phyloP scores from a whole-genome alignment of 2,888 invertebrate genomes.

The Lottia gigantea region DNA sequence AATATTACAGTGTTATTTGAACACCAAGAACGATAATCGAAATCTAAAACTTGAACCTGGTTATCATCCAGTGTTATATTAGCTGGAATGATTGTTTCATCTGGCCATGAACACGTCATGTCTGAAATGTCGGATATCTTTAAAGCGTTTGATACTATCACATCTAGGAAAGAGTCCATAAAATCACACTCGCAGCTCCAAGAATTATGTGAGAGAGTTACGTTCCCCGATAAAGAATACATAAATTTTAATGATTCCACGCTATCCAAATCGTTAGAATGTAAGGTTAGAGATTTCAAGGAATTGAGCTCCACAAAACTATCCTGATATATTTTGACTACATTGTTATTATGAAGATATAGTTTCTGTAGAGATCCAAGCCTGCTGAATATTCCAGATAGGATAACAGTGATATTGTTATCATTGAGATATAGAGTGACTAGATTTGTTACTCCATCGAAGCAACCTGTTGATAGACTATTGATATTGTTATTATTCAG shows the following conservation, averaged over 20 bases:
- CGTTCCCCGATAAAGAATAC: neutral
- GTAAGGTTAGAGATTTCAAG: neutral
- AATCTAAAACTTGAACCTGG: neutral
- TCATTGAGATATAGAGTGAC: neutral
- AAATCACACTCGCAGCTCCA: constrained; percentile 40
- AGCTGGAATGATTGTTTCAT: neutral
- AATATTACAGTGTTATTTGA: constrained; percentile 15
- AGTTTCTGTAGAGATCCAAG: neutral
- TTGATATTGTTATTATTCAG: neutral
- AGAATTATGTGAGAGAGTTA: constrained; percentile 26
- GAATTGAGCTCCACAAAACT: neutral
- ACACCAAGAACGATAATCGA: constrained; percentile 20
- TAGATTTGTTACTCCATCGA: neutral
- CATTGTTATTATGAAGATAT: neutral
- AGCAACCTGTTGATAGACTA: neutral
- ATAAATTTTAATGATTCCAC: neutral
- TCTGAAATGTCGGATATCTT: constrained; percentile 16
- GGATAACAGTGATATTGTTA: neutral
- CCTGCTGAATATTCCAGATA: neutral
- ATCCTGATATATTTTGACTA: neutral
- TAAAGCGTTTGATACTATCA: neutral
- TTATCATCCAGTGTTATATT: neutral
- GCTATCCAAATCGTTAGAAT: neutral
- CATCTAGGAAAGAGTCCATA: constrained; percentile 16
- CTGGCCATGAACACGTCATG: constrained; percentile 17